Evolutionary conservation across 2,888 invertebrate genomes (phyloP), one percentile per base, ranked within the genome.

Genomic region (Phortica okadai): DNA sequence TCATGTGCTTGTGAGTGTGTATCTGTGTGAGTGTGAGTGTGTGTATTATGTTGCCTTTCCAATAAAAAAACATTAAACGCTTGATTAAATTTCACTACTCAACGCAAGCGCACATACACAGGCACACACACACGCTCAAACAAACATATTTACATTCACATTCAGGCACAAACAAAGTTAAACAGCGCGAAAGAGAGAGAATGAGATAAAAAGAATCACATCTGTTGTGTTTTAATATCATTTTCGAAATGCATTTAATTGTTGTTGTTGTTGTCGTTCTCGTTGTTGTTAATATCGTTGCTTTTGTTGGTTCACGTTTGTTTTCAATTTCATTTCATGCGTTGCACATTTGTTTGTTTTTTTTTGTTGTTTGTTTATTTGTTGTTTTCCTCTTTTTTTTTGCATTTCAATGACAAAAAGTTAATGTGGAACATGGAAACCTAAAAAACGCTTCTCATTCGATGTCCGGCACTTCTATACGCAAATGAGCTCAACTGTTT

Each of bases 61-160:
- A 87, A 83, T 87, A 81, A 69, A 69, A 69, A 82, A 82, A 86
- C 89, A 85, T 88, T 88, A 89, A 88, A 88, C 88, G 88, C 89
- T 88, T 89, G 88, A 88, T 88, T 88, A 88, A 88, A 88, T 88
- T 88, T 88, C 88, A 88, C 87, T 89, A 82, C 69, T 54, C 33
- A 33, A 33, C 33, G 33, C 33, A 33, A 33, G 33, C 33, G 33
- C 33, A 33, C 33, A 33, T 33, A 33, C 33, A 33, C 33, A 33
- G 3, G 4, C 33, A 33, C 33, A 33, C 33, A 33, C 33, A 33
- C 33, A 33, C 33, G 3, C 33, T 33, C 33, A 33, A 33, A 33
- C 33, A 33, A 0, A 21, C 21, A 33, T 33, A 33, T 33, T 33
- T 3, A 33, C 33, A 3, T 3, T 1, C 33, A 33, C 3, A 33